Percentiles rank a stretch among this genome's conserved stretches.
Evolutionary conservation across 2,113 vertebrate genomes (phyloP).

Genomic region (Caranx melampygus): DNA sequence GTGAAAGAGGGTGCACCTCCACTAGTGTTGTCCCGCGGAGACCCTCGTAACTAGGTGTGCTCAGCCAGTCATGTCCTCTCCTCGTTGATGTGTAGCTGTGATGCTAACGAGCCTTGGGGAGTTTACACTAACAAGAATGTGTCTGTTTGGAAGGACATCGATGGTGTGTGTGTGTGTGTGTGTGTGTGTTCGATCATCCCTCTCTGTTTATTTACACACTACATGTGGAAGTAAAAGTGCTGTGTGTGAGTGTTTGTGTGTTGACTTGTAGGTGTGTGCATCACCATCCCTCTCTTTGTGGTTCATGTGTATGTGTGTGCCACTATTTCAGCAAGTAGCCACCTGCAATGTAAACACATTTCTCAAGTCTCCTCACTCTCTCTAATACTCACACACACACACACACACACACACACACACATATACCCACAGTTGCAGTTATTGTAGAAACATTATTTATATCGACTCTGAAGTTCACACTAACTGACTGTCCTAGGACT

Average conservation of each 20-base stretch:
- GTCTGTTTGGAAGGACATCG: neutral
- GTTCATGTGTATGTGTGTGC: neutral
- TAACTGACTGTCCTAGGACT: too few species aligned
- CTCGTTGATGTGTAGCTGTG: conserved; percentile 19
- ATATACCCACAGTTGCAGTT: neutral
- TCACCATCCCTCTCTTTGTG: neutral
- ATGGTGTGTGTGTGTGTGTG: neutral
- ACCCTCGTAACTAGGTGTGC: conserved; percentile 35
- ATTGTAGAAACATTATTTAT: neutral
- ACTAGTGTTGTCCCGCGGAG: neutral
- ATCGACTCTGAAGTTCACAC: neutral
- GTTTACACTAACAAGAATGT: conserved; percentile 30
- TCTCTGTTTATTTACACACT: neutral
- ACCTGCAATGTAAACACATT: conserved; percentile 25
- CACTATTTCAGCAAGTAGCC: neutral
- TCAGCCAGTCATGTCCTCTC: conserved; percentile 39
- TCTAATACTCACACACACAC: too few species aligned
- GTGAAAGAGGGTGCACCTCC: neutral
- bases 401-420: neutral
- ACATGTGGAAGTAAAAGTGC: neutral
- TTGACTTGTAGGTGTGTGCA: neutral
- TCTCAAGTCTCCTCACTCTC: neutral
- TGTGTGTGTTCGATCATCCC: conserved; percentile 1
- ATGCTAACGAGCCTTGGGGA: conserved; percentile 19
- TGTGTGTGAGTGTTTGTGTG: neutral